phyloP scores from a whole-genome alignment of 2,888 invertebrate species.

The Cepaea hortensis region DNA sequence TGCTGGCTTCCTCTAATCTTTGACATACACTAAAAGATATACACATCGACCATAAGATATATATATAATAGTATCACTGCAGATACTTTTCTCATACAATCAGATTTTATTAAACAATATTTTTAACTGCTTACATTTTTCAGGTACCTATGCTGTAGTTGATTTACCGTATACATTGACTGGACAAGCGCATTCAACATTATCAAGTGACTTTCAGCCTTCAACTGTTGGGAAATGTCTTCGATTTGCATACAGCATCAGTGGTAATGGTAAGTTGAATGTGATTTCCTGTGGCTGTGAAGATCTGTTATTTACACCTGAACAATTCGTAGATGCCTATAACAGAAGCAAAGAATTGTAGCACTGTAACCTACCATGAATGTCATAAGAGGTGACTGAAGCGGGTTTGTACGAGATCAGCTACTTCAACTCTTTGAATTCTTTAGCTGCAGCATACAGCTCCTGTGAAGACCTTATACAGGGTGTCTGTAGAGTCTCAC shows the following conservation, averaged over 20 bases:
- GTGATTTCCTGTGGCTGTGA: no score
- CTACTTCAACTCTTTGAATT: no score
- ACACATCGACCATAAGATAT: not conserved
- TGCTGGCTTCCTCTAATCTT: no score
- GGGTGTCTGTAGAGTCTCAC: no score
- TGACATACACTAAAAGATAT: not conserved
- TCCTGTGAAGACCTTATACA: no score
- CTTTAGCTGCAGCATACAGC: no score
- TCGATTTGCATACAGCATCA: slow-evolving; percentile 72
- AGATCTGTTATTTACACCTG: no score
- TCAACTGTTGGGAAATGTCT: slow-evolving; percentile 68
- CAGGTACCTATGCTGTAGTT: slow-evolving; percentile 61
- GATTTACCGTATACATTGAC: slow-evolving; percentile 36
- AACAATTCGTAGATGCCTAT: no score
- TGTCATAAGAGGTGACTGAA: no score
- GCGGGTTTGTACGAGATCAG: no score
- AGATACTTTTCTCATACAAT: not conserved
- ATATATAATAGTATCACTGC: not conserved
- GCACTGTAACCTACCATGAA: no score
- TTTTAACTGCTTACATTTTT: not conserved
- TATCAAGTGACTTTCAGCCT: slow-evolving; percentile 60
- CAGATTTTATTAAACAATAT: not conserved
- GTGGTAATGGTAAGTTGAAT: slow-evolving; percentile 59
- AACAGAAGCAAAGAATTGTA: no score
- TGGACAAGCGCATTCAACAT: slow-evolving; percentile 61